A percentile compares a stretch with the other conserved stretches of the same genome.
Evolutionary conservation across 2,888 invertebrate genomes (phyloP).

Genomic region (Julus scanicus): DNA sequence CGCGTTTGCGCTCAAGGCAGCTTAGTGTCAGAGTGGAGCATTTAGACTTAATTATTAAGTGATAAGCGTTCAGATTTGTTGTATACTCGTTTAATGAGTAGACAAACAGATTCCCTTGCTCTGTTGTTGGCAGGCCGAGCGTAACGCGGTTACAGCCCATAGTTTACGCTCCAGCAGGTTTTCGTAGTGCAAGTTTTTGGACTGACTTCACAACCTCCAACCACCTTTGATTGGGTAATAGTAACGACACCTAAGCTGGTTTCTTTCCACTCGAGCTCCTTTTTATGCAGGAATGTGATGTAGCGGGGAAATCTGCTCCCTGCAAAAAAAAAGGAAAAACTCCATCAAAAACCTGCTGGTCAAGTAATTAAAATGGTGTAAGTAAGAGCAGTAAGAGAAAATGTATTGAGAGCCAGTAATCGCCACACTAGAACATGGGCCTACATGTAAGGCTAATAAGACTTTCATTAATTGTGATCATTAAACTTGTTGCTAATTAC

Average conservation of each 20-base stretch:
- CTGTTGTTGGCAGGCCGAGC: slow-evolving; percentile 12
- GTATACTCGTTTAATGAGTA: slow-evolving; percentile 42
- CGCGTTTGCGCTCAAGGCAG: neutral
- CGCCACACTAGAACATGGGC: neutral
- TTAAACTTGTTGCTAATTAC: slow-evolving; percentile 36
- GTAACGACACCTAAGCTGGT: slow-evolving; percentile 34
- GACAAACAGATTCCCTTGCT: slow-evolving; percentile 34
- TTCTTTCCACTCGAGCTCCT: slow-evolving; percentile 35
- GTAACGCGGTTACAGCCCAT: slow-evolving; percentile 7
- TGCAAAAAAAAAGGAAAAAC: neutral
- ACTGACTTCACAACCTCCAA: neutral
- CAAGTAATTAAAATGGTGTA: neutral
- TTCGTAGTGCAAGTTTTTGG: neutral
- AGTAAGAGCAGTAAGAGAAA: neutral
- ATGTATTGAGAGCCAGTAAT: neutral
- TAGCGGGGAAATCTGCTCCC: neutral
- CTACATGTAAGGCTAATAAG: slow-evolving; percentile 24
- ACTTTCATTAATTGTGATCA: neutral
- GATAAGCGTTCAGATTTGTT: slow-evolving; percentile 35
- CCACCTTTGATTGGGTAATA: slow-evolving; percentile 12
- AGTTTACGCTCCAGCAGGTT: slow-evolving; percentile 4
- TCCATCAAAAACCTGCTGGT: neutral
- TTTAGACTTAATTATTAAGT: slow-evolving; percentile 36
- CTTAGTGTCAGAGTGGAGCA: slow-evolving; percentile 12
- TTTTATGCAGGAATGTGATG: slow-evolving; percentile 24